Evolutionary conservation across 1,140 invertebrate species (phyloP).

Genomic region (Ephestia elutella): DNA sequence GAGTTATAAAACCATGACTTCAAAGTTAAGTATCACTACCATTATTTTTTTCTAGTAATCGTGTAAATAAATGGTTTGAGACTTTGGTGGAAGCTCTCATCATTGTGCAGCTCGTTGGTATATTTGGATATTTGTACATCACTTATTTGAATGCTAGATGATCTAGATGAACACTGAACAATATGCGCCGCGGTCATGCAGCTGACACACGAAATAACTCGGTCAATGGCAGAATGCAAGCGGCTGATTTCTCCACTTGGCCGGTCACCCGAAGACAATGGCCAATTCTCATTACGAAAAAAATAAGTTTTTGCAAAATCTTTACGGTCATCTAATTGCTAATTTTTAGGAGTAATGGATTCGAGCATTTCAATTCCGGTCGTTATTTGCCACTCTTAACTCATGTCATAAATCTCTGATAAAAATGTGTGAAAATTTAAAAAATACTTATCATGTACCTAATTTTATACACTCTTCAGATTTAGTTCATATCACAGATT

Average conservation of each 20-base stretch:
- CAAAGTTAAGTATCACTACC: not conserved
- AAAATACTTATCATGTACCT: too few species aligned
- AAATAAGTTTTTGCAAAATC: conserved; percentile 16
- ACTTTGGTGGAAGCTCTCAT: too few species aligned
- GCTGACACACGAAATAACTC: conserved; percentile 23
- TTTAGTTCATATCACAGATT: too few species aligned
- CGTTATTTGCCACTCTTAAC: too few species aligned
- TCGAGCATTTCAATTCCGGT: not conserved
- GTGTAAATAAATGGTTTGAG: too few species aligned
- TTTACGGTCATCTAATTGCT: conserved; percentile 12
- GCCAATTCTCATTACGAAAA: conserved; percentile 30
- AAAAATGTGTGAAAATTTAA: too few species aligned
- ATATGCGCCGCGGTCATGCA: not conserved
- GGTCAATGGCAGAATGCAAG: conserved; percentile 36
- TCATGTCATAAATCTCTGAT: too few species aligned
- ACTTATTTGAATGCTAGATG: too few species aligned
- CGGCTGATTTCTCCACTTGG: conserved; percentile 34
- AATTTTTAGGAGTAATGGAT: not conserved
- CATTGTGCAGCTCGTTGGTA: too few species aligned
- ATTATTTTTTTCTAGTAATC: too few species aligned
- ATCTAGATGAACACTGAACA: not conserved
- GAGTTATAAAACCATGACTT: not conserved
- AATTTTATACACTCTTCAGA: too few species aligned
- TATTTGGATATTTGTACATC: too few species aligned
- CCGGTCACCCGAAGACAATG: conserved; percentile 37